Conservation (phyloP, 2,888 invertebrate species). For the Harmothoe impar region DNA sequence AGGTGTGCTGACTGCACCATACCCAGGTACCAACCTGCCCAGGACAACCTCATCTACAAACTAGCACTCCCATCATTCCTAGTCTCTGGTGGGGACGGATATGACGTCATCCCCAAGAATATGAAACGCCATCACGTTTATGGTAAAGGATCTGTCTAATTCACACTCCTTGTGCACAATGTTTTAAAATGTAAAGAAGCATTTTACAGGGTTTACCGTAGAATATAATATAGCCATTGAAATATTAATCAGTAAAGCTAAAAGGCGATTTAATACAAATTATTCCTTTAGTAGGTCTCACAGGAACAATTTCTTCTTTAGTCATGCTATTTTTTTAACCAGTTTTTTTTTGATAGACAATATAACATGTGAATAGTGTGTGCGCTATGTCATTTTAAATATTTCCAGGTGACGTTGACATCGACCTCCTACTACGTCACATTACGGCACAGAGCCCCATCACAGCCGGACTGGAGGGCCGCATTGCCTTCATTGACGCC, state of each 20-base stretch:
- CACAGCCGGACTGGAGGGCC: constrained; percentile 3
- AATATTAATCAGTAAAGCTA: too few relatives aligned
- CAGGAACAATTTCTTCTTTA: too few relatives aligned
- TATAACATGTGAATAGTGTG: too few relatives aligned
- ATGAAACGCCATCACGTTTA: constrained; percentile 63
- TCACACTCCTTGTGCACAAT: too few relatives aligned
- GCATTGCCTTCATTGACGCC: not conserved
- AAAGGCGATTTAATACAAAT: too few relatives aligned
- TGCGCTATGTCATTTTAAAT: too few relatives aligned
- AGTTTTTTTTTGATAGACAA: too few relatives aligned
- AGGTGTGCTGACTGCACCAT: constrained; percentile 89
- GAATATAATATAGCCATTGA: too few relatives aligned
- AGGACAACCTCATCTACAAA: constrained; percentile 86
- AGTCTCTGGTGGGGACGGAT: constrained; percentile 71
- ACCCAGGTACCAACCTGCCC: constrained; percentile 86
- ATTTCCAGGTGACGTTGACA: constrained; percentile 42
- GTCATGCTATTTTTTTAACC: too few relatives aligned
- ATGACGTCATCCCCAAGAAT: constrained; percentile 71
- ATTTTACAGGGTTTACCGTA: too few relatives aligned
- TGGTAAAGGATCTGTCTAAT: constrained; percentile 65
- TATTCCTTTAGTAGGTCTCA: too few relatives aligned
- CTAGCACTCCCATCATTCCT: constrained; percentile 18
- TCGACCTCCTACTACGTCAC: not conserved
- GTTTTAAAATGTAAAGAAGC: too few relatives aligned
- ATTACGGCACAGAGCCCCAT: constrained; percentile 2